A percentile compares a stretch with the other conserved stretches of the same genome.
These are phyloP conservation scores for Beris morrisii DNA, from an alignment of 2,888 invertebrate genomes.

Conservation along the genomic window DNA sequence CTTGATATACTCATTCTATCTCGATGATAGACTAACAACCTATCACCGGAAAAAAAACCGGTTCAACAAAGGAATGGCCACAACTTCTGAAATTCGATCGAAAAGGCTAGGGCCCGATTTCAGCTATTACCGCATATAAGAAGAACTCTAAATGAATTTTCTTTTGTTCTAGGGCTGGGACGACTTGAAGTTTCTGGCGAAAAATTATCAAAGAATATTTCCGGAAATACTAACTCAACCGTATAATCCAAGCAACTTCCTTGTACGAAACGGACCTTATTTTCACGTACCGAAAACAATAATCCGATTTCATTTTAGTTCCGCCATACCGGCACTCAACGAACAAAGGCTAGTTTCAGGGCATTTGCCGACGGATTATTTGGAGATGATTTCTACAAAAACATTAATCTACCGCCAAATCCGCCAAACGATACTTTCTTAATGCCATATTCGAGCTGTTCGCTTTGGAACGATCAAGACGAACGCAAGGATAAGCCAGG, in stretches of 20 bases:
- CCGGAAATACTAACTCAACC: conserved; percentile 63
- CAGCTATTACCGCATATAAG: too few species aligned
- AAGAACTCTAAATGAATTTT: not conserved
- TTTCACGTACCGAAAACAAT: not conserved
- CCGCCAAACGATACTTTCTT: conserved; percentile 56
- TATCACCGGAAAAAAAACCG: not conserved
- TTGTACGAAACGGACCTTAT: conserved; percentile 55
- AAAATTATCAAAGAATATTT: conserved; percentile 67
- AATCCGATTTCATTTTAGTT: conserved; percentile 56
- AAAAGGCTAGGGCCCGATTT: too few species aligned
- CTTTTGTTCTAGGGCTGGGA: conserved; percentile 59
- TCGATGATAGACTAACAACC: too few species aligned
- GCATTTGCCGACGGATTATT: conserved; percentile 65
- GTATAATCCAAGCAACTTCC: conserved; percentile 59
- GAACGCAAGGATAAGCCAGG: conserved; percentile 57
- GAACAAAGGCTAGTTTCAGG: conserved; percentile 64
- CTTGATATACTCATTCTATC: too few species aligned
- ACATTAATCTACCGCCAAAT: conserved; percentile 42
- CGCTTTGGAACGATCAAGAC: conserved; percentile 62
- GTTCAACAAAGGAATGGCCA: too few species aligned
- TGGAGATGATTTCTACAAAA: conserved; percentile 49
- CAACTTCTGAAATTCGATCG: too few species aligned
- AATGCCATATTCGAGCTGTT: conserved; percentile 66
- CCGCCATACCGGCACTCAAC: conserved; percentile 62
- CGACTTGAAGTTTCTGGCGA: conserved; percentile 68